Evolutionary conservation across 2,113 vertebrate species (phyloP), one percentile per base, ranked within the genome.

Genomic region (Fregata magnificens): DNA sequence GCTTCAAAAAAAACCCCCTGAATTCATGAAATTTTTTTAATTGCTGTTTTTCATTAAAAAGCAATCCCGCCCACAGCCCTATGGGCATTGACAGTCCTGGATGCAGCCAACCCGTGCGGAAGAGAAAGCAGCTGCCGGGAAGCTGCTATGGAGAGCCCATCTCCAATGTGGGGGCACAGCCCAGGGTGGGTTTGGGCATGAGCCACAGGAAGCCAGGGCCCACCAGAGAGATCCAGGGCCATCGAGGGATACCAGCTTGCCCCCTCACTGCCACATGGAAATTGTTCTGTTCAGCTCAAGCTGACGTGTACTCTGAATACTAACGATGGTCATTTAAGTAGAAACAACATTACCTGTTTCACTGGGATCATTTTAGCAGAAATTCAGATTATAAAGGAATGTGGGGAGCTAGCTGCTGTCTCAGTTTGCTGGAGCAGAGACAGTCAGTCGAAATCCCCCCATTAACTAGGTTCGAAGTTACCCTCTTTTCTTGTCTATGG

Each of bases 21-120:
- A 40, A 58, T 53, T 81, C 1, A 53, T 63, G 2, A 52, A 9
- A 2, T 52, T 90, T 84, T 73, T 91, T 21, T 1, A 70, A 82
- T 67, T 71, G 4, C 31, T 90, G 31, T 1, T 80, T 92, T 95
- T 83, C 25, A 61, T 81, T 88, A 88, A 73, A 88, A 88, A 84
- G 9, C 28, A 45, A 71, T 84, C 38, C 42, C 16, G 0, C 12
- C 22, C 66, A 34, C 40, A 82, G 8, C 8, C 16, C 19, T 58
- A 13, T 20, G 32, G 32, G 16, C 32, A n/a, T 5, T 17, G 36
- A 25, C 34, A 53, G 40, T n/a, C n/a, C n/a, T 49, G 18, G 53
- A 29, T 31, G 15, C 21, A 65, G 42, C 31, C 29, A 94, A 36
- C 5, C 13, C 5, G 0, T 52, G 38, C 36, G 74, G 42, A 81